Conservation (phyloP, 37 sponge, comb jelly and placozoan species). For the Bolinopsis microptera region DNA sequence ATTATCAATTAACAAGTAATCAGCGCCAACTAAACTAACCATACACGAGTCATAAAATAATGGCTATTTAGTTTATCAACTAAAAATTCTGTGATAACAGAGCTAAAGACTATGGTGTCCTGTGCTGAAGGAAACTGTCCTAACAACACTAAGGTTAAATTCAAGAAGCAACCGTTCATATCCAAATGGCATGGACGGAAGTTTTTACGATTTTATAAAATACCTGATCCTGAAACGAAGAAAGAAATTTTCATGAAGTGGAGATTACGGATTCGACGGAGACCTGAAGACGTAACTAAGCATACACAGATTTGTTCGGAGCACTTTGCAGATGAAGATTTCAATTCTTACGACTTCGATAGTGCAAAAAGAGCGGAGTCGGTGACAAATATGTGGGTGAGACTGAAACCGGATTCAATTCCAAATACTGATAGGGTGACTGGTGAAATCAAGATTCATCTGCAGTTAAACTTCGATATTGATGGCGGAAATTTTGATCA, state of each 20-base stretch:
- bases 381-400: neutral
- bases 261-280: neutral
- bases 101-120: slow-evolving; percentile 13
- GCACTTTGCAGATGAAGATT: slow-evolving; percentile 32
- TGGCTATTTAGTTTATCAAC: too few species aligned
- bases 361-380: neutral
- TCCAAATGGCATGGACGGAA: neutral
- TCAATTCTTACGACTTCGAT: neutral
- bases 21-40: too few species aligned
- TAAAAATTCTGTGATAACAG: too few species aligned
- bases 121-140: slow-evolving; percentile 42
- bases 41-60: too few species aligned
- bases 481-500: neutral
- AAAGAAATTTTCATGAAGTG: slow-evolving; percentile 18
- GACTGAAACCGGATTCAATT: neutral
- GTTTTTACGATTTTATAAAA: slow-evolving; percentile 6
- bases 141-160: neutral
- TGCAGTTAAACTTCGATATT: too few species aligned
- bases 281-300: slow-evolving; percentile 1
- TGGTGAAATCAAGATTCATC: neutral
- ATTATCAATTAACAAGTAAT: too few species aligned
- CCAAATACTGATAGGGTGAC: slow-evolving; percentile 24
- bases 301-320: slow-evolving; percentile 1
- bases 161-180: neutral
- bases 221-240: slow-evolving; percentile 22